Evolutionary conservation across 1,140 invertebrate species (phyloP).

Genomic region (Ylistrum balloti): DNA sequence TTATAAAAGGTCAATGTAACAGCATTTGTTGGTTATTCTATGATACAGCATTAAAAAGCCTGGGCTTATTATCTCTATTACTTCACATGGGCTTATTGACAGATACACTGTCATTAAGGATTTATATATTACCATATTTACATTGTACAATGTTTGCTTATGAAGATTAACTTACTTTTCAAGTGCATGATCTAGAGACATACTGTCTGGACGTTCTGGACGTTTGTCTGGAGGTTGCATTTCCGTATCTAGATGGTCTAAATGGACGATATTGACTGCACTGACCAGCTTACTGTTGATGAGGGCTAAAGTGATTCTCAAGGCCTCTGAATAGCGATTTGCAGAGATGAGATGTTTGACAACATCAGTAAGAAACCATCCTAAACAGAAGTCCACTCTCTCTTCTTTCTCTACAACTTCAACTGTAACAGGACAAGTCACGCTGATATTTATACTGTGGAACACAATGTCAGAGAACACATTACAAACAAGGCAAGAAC

Average conservation of each 20-base stretch:
- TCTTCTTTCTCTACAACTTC: neutral
- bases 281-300: conserved; percentile 4
- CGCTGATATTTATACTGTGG: too few relatives aligned
- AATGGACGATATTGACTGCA: conserved; percentile 12
- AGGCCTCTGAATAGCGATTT: neutral
- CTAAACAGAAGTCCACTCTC: neutral
- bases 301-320: neutral
- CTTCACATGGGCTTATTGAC: too few relatives aligned
- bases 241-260: neutral
- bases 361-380: conserved; percentile 2
- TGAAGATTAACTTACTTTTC: neutral
- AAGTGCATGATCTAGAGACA: neutral
- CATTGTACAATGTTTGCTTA: too few relatives aligned
- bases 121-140: too few relatives aligned
- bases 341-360: neutral
- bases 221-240: neutral
- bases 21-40: too few relatives aligned
- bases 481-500: too few relatives aligned
- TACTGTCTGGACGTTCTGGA: neutral
- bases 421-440: neutral
- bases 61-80: too few relatives aligned
- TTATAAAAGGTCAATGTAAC: too few relatives aligned
- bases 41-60: too few relatives aligned
- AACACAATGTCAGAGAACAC: too few relatives aligned
- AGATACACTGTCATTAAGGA: too few relatives aligned